Base-by-base conservation (phyloP, 2,797 vertebrate species). In the Allobates femoralis region DNA sequence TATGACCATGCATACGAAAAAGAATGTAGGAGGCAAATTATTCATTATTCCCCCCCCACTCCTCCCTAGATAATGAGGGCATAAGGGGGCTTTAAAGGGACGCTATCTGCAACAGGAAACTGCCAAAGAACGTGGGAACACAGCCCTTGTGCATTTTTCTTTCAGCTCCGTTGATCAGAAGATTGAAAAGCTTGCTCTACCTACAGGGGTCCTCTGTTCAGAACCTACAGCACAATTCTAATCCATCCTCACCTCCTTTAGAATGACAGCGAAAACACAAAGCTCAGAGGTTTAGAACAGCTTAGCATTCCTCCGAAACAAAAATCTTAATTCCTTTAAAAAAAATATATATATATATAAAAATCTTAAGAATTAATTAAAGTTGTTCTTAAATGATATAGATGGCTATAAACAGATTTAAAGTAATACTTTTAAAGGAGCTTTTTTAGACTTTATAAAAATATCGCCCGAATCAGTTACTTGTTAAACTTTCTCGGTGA, bases 91-190 rank as follows among this genome's bases (percentile, higher is more conserved):
- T 92, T 92, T 93, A 89, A 94, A 92, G 92, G 91, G 91, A 92
- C 91, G 91, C 91, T 92, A 91, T 94, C 94, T 94, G 93, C 92
- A 91, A 93, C 93, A 94, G 93, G 92, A 93, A 93, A 95, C 94
- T 93, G 92, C 93, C 93, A 93, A 93, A 94, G 92, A 92, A 95
- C 95, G 95, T 96, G 96, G 95, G 96, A 96, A 96, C 93, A 91
- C 92, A 92, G 92, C 93, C 93, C 93, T 93, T 92, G 94, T 92
- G 92, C 93, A 94, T 94, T 94, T 95, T 93, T 93, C 94, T 96
- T 96, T 96, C 94, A 94, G 95, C 94, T 96, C 94, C 86, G 92
- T 94, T 95, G 95, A 96, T 96, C 95, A 96, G 95, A 96, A 94
- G 94, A 94, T 92, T 94, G 94, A 94, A 94, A 94, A 92, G 90